A percentile compares a stretch with the other conserved stretches of the same genome.
These are phyloP conservation scores for Felis chaus DNA, from an alignment of 2,113 vertebrate genomes.

Conservation along the genomic window DNA sequence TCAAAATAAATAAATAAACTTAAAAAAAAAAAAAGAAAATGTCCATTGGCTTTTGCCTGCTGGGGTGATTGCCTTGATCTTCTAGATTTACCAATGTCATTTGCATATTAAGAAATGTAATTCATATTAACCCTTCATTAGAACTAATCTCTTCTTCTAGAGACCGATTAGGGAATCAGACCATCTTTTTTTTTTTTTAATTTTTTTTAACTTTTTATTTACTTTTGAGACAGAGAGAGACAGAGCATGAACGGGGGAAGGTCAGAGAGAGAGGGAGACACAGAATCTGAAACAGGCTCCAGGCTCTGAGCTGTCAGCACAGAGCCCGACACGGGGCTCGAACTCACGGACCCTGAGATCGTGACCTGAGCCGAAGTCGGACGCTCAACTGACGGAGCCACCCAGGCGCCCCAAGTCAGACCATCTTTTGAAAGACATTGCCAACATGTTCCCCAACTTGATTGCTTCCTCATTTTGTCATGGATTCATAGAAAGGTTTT, in stretches of 20 bases:
- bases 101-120: background rate
- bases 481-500: background rate
- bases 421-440: background rate
- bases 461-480: background rate
- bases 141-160: background rate
- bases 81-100: background rate
- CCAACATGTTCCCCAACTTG: background rate
- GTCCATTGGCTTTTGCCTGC: background rate
- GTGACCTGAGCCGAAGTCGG: no score
- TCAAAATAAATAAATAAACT: no score
- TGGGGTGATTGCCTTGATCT: background rate
- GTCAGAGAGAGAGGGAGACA: no score
- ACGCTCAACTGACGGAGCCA: fast-evolving
- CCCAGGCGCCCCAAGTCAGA: no score
- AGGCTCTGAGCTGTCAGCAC: fast-evolving
- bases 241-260: no score
- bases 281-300: no score
- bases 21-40: no score
- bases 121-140: background rate
- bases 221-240: no score
- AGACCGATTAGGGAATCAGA: background rate
- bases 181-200: background rate
- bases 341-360: no score
- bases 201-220: no score
- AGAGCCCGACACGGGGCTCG: no score